Conservation (phyloP, 2,888 invertebrate genomes). For the Tipula vernalis region DNA sequence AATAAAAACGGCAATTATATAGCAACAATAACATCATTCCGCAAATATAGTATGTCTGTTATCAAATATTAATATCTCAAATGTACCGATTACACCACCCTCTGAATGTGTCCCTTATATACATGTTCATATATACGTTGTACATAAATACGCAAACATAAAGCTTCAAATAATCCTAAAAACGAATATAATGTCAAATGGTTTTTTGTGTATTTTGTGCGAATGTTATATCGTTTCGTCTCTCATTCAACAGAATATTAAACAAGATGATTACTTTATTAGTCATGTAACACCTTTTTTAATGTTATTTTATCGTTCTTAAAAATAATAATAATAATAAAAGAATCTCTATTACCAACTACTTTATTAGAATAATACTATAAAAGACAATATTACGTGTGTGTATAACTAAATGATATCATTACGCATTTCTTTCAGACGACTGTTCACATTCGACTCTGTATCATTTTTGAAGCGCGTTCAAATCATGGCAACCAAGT, state of each 20-base stretch:
- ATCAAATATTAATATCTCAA: not conserved
- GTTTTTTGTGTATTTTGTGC: not conserved
- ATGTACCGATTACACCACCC: not conserved
- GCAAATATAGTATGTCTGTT: not conserved
- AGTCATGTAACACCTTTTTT: conserved; percentile 9
- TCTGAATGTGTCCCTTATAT: not conserved
- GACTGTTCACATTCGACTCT: not conserved
- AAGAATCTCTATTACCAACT: not conserved
- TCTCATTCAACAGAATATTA: conserved; percentile 5
- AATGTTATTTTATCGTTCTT: not conserved
- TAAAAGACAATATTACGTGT: not conserved
- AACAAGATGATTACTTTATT: conserved; percentile 5
- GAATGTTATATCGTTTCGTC: not conserved
- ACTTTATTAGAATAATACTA: not conserved
- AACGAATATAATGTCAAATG: not conserved
- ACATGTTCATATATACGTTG: not conserved
- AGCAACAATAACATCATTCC: not conserved
- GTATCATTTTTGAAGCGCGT: not conserved
- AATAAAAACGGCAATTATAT: not conserved
- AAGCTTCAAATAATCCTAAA: not conserved
- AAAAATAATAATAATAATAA: not conserved
- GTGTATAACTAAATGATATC: not conserved
- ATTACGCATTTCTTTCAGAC: not conserved
- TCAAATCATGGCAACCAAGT: not conserved
- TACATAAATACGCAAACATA: not conserved